These are phyloP conservation scores for Artibeus lituratus DNA, from an alignment of 2,797 vertebrate species.

Conservation along the genomic window DNA sequence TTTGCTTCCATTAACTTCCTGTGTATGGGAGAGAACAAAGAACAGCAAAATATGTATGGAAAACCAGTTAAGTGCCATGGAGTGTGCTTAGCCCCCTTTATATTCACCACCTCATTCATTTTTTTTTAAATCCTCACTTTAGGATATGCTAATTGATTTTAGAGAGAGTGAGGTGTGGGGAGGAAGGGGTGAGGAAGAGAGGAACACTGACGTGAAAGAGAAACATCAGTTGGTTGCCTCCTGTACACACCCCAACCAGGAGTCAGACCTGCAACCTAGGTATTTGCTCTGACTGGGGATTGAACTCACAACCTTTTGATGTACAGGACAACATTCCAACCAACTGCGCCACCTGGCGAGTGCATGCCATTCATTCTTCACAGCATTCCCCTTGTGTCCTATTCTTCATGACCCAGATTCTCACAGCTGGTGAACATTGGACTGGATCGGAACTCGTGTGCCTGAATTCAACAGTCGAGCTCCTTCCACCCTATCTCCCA, in stretches of 20 bases:
- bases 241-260: background rate
- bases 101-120: background rate
- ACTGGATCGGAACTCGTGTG: background rate
- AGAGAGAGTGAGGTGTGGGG: background rate
- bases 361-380: background rate
- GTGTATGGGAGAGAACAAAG: background rate
- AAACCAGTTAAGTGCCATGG: background rate
- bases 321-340: background rate
- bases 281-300: background rate
- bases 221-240: background rate
- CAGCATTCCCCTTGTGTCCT: background rate
- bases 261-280: background rate
- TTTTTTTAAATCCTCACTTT: background rate
- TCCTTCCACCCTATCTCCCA: background rate
- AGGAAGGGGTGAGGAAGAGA: no score
- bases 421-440: background rate
- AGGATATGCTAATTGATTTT: background rate
- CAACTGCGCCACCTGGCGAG: background rate
- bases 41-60: background rate
- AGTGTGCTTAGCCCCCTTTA: background rate
- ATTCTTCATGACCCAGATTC: background rate
- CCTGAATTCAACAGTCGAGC: background rate
- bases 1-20: background rate
- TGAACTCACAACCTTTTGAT: background rate
- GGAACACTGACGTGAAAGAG: background rate